Conservation (phyloP, 2,113 vertebrate genomes). For the Heterotis niloticus region DNA sequence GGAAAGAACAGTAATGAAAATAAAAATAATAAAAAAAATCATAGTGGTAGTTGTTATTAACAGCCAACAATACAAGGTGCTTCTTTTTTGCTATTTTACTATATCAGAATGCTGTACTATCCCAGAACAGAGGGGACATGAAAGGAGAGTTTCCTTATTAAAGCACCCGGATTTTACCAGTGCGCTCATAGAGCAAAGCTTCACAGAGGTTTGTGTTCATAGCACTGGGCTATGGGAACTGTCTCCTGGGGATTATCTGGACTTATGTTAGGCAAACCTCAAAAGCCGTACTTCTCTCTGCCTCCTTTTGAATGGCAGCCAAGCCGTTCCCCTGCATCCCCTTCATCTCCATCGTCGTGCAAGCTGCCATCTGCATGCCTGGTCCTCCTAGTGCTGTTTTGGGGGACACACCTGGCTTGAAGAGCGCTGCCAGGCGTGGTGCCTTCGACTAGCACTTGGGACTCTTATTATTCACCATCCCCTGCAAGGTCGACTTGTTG, state of each 20-base stretch:
- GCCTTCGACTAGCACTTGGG: not conserved
- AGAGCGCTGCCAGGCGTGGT: too few species aligned
- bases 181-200: not conserved
- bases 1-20: not conserved
- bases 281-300: constrained; percentile 4
- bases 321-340: not conserved
- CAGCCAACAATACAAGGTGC: too few species aligned
- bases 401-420: not conserved
- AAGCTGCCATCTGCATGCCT: constrained; percentile 16
- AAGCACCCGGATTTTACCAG: too few species aligned
- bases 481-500: not conserved
- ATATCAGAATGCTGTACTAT: too few species aligned
- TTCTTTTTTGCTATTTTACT: too few species aligned
- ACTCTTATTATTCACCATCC: constrained; percentile 2
- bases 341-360: not conserved
- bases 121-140: not conserved
- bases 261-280: constrained; percentile 9
- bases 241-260: not conserved
- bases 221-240: not conserved
- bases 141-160: not conserved
- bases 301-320: not conserved
- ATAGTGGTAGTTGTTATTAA: too few species aligned
- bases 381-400: constrained; percentile 3
- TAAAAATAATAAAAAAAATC: too few species aligned
- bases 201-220: not conserved